Conservation (phyloP, 1,140 invertebrate species). For the Dendroctonus valens region DNA sequence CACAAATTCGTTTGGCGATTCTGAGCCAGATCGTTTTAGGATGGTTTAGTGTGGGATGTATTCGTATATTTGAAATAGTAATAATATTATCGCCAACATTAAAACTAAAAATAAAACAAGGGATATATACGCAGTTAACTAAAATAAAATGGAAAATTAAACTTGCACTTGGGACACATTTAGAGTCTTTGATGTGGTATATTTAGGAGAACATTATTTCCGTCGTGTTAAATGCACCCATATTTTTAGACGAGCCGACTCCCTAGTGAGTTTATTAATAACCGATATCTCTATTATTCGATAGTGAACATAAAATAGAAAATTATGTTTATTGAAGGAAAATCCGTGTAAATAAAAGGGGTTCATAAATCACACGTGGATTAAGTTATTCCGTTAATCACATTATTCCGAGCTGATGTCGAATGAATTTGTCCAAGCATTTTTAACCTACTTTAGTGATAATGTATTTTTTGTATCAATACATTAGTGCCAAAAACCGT, state of each 20-base stretch:
- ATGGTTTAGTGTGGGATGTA: slow-evolving; percentile 9
- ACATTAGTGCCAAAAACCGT: too few species aligned
- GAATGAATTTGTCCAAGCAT: too few species aligned
- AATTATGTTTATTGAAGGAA: too few species aligned
- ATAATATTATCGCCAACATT: slow-evolving; percentile 23
- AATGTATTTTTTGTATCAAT: too few species aligned
- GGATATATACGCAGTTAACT: slow-evolving; percentile 18
- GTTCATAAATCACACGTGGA: too few species aligned
- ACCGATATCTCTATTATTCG: too few species aligned
- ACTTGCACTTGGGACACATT: slow-evolving; percentile 19
- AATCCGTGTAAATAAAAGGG: too few species aligned
- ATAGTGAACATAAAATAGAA: too few species aligned
- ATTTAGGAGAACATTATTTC: slow-evolving; percentile 3
- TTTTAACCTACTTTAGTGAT: too few species aligned
- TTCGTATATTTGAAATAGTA: slow-evolving; percentile 21
- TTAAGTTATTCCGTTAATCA: too few species aligned
- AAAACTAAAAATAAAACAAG: slow-evolving; percentile 21
- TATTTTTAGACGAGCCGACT: neutral
- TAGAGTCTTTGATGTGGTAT: slow-evolving; percentile 11
- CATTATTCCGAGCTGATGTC: too few species aligned
- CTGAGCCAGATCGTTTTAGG: neutral
- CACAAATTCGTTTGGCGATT: slow-evolving; percentile 6
- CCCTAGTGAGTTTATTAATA: too few species aligned
- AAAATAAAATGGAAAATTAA: slow-evolving; percentile 22
- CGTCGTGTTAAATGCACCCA: neutral